Evolutionary conservation across 2,888 invertebrate species (phyloP), one percentile per base, ranked within the genome.

Genomic region (Dusona sp.): DNA sequence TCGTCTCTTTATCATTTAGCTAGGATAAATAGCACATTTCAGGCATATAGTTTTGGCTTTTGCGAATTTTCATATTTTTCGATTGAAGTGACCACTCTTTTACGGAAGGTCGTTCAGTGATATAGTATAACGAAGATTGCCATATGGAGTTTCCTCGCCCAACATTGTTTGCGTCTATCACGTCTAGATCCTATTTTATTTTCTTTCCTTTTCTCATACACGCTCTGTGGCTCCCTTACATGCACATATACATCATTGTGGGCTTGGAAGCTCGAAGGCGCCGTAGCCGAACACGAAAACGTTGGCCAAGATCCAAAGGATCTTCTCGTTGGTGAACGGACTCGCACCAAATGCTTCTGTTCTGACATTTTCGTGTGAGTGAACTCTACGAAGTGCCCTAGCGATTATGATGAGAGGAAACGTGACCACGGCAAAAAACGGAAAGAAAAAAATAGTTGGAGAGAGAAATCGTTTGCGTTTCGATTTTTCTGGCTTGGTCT

Each of bases 301-400:
- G 57, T 81, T 86, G 86, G 86, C 86, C 19, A 61, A 6, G 36
- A 74, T 84, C 86, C 86, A 86, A 61, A 45, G 82, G 74, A 67
- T 81, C 64, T 80, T 73, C 67, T 67, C 54, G 51, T 3, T 73
- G 77, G 75, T 73, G 57, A 65, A 78, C 74, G 36, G n/a, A 68
- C 75, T 80, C 79, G 68, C 70, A 70, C 81, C 67, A 78, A 78
- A 61, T 57, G 67, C 61, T 48, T 25, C 64, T 48, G 54, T 42
- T 64, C 75, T 57, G 68, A 83, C 82, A 83, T 85, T 78, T 80
- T 54, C 73, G 57, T 67, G 54, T 75, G 45, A 51, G 29, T 48
- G 54, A 79, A 77, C 42, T 74, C 22, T 38, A 68, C 38, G 68
- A 61, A 83, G 79, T 82, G 48, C 48, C 79, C 54, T 36, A 36